phyloP scores from a whole-genome alignment of 2,888 invertebrate genomes.

The Nipponacmea schrenckii region DNA sequence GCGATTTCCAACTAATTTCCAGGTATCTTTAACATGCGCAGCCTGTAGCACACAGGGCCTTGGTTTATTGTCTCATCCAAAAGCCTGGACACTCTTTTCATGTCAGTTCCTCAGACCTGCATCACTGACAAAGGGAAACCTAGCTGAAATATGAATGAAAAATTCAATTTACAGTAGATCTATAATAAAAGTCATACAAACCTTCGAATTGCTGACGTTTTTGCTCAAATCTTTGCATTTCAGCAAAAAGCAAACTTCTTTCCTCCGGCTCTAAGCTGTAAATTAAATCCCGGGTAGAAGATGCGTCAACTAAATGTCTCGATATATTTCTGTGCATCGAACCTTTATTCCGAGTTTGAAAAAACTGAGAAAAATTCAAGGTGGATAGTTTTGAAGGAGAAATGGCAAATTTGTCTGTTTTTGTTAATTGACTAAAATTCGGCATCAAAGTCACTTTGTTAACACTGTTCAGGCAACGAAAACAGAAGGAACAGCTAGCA shows the following conservation, averaged over 20 bases:
- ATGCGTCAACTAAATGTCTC: slow-evolving; percentile 23
- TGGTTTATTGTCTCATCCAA: no score
- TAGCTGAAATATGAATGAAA: no score
- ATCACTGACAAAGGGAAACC: no score
- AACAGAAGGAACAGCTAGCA: background rate
- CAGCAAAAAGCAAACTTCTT: slow-evolving; percentile 45
- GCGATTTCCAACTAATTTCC: no score
- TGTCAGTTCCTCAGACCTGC: no score
- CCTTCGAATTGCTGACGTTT: slow-evolving; percentile 23
- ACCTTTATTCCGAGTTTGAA: background rate
- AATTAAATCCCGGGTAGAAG: slow-evolving; percentile 53
- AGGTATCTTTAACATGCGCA: no score
- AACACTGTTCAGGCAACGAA: background rate
- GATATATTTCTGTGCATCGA: background rate
- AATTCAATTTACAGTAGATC: no score
- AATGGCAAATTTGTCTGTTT: background rate
- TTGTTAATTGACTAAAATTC: background rate
- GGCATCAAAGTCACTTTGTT: background rate
- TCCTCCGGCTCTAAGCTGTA: slow-evolving; percentile 51
- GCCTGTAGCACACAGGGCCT: no score
- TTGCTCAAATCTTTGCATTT: slow-evolving; percentile 49
- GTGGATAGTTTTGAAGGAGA: no score
- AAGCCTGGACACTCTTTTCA: no score
- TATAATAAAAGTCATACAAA: no score
- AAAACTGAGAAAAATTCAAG: no score